Evolutionary conservation across 2,888 invertebrate species (phyloP), one percentile per base, ranked within the genome.

Genomic region (Epinotia bilunana): DNA sequence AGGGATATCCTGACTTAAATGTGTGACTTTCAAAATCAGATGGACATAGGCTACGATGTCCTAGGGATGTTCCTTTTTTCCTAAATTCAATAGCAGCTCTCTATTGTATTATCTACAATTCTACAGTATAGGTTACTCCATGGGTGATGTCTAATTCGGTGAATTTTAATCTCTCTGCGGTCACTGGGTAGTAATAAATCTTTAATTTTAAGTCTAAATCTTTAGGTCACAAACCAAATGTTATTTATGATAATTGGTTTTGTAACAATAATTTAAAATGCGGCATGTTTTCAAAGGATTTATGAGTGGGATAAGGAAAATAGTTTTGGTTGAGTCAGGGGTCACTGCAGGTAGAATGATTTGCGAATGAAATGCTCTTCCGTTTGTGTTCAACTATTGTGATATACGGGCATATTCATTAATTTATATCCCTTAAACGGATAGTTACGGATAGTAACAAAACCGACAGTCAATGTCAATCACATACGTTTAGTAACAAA

Each of bases 241-340:
- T 83, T 83, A 78, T 79, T 79, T 79, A 78, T 79, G 79, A 73
- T 79, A 83, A 85, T 86, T 85, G 85, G 75, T 79, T 83, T 85
- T 83, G 80, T 83, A 82, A 80, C 68, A 77, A 82, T 78, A 80
- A 80, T 78, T 78, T 76, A 79, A 81, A 79, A 76, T 76, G 80
- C 79, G 82, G 81, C 81, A 80, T 79, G 77, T 82, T 77, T 77
- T 76, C 73, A 63, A 58, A 71, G 77, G 81, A 86, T 84, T 83
- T 82, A 86, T 81, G 77, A 63, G 60, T 71, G 60, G 60, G 74
- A 39, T 60, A 18, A 33, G 43, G 43, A 65, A 18, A 67, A 64
- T 39, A 60, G 71, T 65, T 74, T 28, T 18, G 55, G 49, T 53
- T 71, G 55, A 69, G 60, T 46, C 65, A 65, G 55, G 53, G 74